phyloP scores from a whole-genome alignment of 2,888 invertebrate genomes.

The Helleia helle region DNA sequence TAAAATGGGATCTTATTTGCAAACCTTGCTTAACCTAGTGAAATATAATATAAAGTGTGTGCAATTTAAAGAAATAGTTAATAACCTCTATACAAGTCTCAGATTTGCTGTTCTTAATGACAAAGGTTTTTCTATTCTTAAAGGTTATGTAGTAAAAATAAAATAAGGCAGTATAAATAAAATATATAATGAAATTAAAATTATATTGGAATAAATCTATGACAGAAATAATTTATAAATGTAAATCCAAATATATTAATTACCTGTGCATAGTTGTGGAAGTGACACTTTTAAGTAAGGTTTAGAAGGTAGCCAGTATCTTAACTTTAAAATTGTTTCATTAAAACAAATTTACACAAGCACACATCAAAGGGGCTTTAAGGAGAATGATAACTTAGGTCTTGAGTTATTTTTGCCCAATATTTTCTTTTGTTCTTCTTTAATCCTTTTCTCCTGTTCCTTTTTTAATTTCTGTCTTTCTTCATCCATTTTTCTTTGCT shows the following conservation, averaged over 20 bases:
- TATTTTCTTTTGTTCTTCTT: slow-evolving; percentile 97
- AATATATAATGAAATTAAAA: background rate
- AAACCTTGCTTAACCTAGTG: no score
- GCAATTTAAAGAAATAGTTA: no score
- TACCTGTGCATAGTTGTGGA: background rate
- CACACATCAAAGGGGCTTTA: slow-evolving; percentile 79
- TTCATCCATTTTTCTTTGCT: slow-evolving; percentile 96
- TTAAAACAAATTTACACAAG: slow-evolving; percentile 6
- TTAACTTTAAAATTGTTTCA: slow-evolving; percentile 7
- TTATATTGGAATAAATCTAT: no score
- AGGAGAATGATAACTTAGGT: slow-evolving; percentile 93
- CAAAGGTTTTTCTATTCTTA: background rate
- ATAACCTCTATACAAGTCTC: no score
- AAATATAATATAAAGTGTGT: no score
- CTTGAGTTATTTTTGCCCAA: slow-evolving; percentile 97
- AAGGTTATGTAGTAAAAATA: background rate
- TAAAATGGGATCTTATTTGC: no score
- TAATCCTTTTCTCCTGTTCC: slow-evolving; percentile 92
- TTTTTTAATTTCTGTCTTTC: slow-evolving; percentile 93
- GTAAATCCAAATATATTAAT: no score
- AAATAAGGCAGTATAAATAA: background rate
- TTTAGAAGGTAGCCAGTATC: background rate
- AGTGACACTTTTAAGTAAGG: background rate
- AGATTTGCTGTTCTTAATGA: no score
- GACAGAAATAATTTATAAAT: no score